A percentile compares a stretch with the other conserved stretches of the same genome.
These are phyloP conservation scores for Erythrolamprus reginae DNA, from an alignment of 2,113 vertebrate species.

Conservation along the genomic window DNA sequence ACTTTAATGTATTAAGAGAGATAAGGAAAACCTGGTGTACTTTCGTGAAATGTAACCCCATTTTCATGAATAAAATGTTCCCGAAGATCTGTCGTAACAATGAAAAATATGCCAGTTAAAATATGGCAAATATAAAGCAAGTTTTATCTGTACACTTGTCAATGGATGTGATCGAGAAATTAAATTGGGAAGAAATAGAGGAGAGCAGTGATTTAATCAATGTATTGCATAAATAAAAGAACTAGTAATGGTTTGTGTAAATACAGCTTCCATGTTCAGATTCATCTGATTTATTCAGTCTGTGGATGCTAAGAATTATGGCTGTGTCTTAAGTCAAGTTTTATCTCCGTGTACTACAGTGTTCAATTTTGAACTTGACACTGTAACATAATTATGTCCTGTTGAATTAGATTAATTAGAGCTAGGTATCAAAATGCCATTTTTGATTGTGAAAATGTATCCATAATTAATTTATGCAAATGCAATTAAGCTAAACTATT, in stretches of 20 bases:
- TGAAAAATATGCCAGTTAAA: background rate
- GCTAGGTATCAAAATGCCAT: background rate
- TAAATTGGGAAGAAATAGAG: conserved; percentile 5
- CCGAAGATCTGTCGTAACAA: background rate
- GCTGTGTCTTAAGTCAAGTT: background rate
- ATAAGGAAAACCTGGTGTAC: background rate
- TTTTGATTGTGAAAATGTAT: conserved; percentile 9
- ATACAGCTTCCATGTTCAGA: background rate
- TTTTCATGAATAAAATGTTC: conserved; percentile 11
- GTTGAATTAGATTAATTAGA: conserved; percentile 11
- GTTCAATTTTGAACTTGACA: background rate
- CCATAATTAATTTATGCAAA: conserved; percentile 16
- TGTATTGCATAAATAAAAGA: background rate
- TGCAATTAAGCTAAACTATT: conserved; percentile 11
- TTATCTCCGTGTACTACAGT: background rate
- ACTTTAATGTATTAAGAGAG: conserved; percentile 22
- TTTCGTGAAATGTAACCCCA: conserved; percentile 10
- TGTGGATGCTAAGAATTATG: background rate
- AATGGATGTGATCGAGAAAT: background rate
- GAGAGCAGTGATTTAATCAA: background rate
- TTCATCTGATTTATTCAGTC: background rate
- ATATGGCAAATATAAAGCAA: background rate
- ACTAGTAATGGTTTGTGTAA: background rate
- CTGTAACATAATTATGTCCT: background rate
- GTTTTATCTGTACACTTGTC: background rate